Base-by-base conservation (phyloP, 30 jellyfish, hydroid and myxozoan species). In the Morbakka virulenta region DNA sequence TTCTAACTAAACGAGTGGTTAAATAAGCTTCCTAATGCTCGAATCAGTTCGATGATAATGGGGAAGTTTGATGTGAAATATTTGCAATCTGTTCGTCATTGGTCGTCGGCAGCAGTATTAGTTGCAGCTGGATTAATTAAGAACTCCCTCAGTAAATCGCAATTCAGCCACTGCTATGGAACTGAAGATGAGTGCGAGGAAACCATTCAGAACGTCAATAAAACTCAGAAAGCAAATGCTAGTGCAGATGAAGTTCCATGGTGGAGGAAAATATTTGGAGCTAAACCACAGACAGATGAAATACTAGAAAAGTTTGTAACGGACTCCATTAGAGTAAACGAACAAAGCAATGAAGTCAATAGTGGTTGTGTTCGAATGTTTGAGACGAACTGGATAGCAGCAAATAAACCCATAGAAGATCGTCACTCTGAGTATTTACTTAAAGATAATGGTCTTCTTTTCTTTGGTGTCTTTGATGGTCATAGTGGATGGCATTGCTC, bases 401-500 rank as follows among this genome's bases (percentile, higher is more conserved):
- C 99, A 0, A 93, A 93, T 48, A 14, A 51, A 28, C 99, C 99
- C 3, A 93, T 93, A 29, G 99, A 93, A 68, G 99, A 93, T 47
- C 88, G 99, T 3, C 96, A 93, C 50, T 31, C 95, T 26, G 99
- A 93, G 84, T 93, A 96, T 64, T 50, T 30, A 14, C 79, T 93
- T 30, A 63, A 76, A 2, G 0, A 72, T 12, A 72, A 81, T 4
- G 78, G 82, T 34, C 51, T 91, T 6, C 63, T 36, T 28, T 64
- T 93, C 76, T 93, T 93, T 65, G 99, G 97, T 0, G 75, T 85
- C 28, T 86, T 86, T 81, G 99, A 93, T 82, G 99, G 99, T 0
- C 99, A 93, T 63, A 79, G 96, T 82, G 99, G 99, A 23, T 93
- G 95, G 83, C 96, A 93, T 63, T 93, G 99, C 75, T 87, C 99